Base-by-base conservation (phyloP, 2,888 invertebrate species). In the Leptinotarsa rubiginosa region DNA sequence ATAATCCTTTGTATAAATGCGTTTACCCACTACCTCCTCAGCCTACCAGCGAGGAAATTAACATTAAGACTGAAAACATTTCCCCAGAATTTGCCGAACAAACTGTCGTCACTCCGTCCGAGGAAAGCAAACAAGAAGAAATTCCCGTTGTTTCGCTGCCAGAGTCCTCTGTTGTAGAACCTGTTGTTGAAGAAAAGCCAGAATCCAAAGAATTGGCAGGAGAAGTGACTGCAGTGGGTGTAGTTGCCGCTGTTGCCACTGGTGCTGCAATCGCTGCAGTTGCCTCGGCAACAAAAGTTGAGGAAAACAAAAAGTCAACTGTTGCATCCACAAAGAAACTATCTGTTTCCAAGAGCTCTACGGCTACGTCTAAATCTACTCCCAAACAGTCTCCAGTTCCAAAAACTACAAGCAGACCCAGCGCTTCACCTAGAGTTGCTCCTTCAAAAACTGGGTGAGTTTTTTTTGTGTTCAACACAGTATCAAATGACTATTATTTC, bases 61-160 rank as follows among this genome's bases (percentile, higher is more conserved):
- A 81, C 50, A 78, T 83, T 70, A 81, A 81, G 81, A 85, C 85
- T 77, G 86, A 86, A 73, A 80, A 81, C 47, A 85, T 86, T 72
- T 69, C 78, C 56, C 84, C 84, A 1, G 84, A 86, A 78, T 85
- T 81, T 78, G 82, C 85, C 4, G 84, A 83, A 72, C 81, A 81
- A 69, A 80, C 82, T 3, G 77, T 85, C 16, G 77, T 84, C 18
- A 82, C 85, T 20, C 84, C 86, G 47, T 83, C 83, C 7, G 85
- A 85, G 75, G 84, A 85, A 70, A 82, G 81, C 76, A 82, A 81
- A 77, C 75, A 78, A 5, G 81, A 82, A 41, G 82, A 83, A n/a
- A 54, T 20, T 18, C 22, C 69, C 31, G 31, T 15, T 20, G 3
- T 62, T 20, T 47, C 41, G 20, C 41, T 47, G 56, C n/a, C 49